Evolutionary conservation across 2,888 invertebrate species (phyloP).

Genomic region (Cantharis rustica): DNA sequence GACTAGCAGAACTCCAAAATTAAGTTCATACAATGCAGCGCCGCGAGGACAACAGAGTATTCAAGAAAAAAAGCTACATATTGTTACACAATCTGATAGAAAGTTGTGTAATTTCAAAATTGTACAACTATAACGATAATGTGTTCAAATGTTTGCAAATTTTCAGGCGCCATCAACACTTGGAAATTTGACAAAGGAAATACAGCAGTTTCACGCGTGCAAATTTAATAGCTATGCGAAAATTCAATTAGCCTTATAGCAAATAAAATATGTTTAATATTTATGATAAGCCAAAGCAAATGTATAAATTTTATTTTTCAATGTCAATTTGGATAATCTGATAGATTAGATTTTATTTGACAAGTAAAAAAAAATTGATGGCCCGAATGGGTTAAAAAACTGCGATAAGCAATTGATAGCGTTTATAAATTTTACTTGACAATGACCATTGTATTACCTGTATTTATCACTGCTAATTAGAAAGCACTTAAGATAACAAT

Average conservation of each 20-base stretch:
- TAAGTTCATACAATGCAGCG: too few species aligned
- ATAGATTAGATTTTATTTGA: not conserved
- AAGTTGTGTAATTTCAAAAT: not conserved
- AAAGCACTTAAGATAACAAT: not conserved
- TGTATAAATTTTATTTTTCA: not conserved
- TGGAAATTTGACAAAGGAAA: not conserved
- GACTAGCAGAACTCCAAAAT: too few species aligned
- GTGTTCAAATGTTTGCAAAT: too few species aligned
- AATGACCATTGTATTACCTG: not conserved
- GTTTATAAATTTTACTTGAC: not conserved
- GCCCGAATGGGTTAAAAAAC: not conserved
- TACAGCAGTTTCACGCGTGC: not conserved
- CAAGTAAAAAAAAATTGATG: not conserved
- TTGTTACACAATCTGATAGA: not conserved
- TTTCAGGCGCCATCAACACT: not conserved
- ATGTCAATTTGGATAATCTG: not conserved
- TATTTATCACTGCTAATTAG: not conserved
- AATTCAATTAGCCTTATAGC: too few species aligned
- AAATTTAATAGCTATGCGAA: too few species aligned
- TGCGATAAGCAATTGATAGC: not conserved
- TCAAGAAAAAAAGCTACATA: too few species aligned
- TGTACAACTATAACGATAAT: not conserved
- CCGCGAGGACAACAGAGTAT: too few species aligned
- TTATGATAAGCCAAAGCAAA: not conserved
- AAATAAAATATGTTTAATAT: not conserved